Conservation (phyloP, 2,888 invertebrate genomes). For the Loripinus fragilis region DNA sequence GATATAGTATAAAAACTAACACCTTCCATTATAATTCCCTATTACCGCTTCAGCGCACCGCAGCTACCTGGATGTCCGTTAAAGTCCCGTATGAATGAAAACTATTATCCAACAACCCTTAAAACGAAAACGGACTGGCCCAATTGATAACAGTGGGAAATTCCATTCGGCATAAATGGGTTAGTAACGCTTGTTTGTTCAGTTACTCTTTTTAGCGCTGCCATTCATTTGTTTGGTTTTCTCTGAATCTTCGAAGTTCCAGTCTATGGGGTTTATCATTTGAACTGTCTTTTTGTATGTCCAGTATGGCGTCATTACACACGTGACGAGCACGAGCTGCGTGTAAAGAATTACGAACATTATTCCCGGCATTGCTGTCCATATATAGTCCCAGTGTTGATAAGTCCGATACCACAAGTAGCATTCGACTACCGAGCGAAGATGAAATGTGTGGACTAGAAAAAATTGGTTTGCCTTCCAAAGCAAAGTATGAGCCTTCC, state of each 20-base stretch:
- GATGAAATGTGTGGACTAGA: constrained; percentile 78
- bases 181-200: no score
- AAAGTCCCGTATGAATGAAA: no score
- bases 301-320: constrained; percentile 81
- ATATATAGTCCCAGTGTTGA: constrained; percentile 71
- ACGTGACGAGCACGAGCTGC: constrained; percentile 70
- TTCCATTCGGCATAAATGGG: no score
- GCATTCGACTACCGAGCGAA: constrained; percentile 76
- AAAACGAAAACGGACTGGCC: no score
- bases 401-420: constrained; percentile 74
- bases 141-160: no score
- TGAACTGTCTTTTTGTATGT: constrained; percentile 80
- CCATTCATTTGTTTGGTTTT: constrained; percentile 45
- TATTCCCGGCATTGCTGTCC: constrained; percentile 69
- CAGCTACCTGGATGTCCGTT: no score
- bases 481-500: constrained; percentile 67
- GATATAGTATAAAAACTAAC: no score
- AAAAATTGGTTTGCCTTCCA: constrained; percentile 80
- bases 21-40: no score
- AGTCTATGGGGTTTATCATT: constrained; percentile 76
- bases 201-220: not conserved
- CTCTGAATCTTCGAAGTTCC: constrained; percentile 75
- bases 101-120: no score
- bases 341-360: constrained; percentile 69
- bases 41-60: no score